These are phyloP conservation scores for Trachymyrmex septentrionalis DNA, from an alignment of 1,140 invertebrate genomes.

Conservation along the genomic window DNA sequence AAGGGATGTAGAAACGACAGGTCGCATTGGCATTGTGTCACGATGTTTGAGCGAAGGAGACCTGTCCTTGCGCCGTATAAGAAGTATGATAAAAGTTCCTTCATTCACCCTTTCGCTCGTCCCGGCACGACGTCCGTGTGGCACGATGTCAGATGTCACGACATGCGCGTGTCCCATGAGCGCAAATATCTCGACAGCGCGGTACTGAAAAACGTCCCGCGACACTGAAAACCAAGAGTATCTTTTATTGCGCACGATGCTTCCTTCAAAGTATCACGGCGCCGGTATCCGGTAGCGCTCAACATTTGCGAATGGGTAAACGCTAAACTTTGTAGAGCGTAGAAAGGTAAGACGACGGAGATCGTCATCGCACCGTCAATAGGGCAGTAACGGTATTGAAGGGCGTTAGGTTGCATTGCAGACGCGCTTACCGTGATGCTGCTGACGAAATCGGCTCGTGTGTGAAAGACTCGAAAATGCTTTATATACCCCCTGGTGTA, in stretches of 20 bases:
- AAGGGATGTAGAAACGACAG: not conserved
- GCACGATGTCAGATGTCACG: not conserved
- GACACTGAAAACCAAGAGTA: not conserved
- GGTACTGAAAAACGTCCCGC: not conserved
- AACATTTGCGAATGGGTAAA: not conserved
- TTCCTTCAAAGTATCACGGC: not conserved
- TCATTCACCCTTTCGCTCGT: not conserved
- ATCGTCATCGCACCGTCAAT: conserved; percentile 39
- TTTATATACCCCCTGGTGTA: not conserved
- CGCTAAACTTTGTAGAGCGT: conserved; percentile 26
- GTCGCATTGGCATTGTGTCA: conserved; percentile 47
- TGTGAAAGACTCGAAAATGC: conserved; percentile 37
- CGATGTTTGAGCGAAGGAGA: conserved; percentile 13
- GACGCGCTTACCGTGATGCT: conserved; percentile 9
- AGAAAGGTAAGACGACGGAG: conserved; percentile 6
- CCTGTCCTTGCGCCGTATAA: not conserved
- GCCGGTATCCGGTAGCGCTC: not conserved
- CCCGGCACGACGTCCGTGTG: not conserved
- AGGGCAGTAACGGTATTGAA: conserved; percentile 30
- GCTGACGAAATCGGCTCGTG: conserved; percentile 26
- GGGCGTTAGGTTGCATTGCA: conserved; percentile 32
- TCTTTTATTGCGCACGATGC: not conserved
- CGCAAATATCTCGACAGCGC: not conserved
- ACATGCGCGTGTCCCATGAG: not conserved
- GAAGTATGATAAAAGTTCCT: conserved; percentile 47